Percentiles rank a stretch among this genome's conserved stretches.
Evolutionary conservation across 2,797 vertebrate genomes (phyloP).

Genomic region (Cyclopterus lumpus): DNA sequence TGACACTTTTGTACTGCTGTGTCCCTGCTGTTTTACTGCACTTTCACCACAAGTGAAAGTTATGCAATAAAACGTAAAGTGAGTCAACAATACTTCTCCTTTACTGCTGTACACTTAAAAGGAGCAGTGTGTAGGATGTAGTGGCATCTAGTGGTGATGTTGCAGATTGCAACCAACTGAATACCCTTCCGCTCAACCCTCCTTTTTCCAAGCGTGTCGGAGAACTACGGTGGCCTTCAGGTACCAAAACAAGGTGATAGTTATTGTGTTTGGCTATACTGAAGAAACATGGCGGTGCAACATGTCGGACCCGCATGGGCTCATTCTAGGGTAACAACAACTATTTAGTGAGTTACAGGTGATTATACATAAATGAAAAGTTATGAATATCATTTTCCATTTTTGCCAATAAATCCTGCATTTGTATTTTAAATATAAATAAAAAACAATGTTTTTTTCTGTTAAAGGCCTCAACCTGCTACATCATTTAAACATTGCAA

Average conservation of each 20-base stretch:
- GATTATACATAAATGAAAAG: neutral
- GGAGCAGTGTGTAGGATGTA: neutral
- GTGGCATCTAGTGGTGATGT: neutral
- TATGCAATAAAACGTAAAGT: neutral
- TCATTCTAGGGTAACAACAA: neutral
- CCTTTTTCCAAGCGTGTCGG: neutral
- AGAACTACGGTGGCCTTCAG: neutral
- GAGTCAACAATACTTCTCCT: neutral
- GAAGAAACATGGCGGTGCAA: neutral
- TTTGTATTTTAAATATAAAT: neutral
- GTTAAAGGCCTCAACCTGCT: neutral
- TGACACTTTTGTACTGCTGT: constrained; percentile 10
- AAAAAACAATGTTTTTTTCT: neutral
- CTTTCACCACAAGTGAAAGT: neutral
- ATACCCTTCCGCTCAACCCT: neutral
- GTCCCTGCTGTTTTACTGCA: constrained; percentile 6
- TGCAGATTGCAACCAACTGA: neutral
- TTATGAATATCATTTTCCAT: neutral
- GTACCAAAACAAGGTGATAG: neutral
- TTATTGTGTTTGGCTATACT: neutral
- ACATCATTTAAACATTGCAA: neutral
- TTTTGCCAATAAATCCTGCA: neutral
- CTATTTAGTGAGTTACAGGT: neutral
- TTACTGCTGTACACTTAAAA: neutral
- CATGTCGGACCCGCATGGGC: neutral